phyloP scores from a whole-genome alignment of 2,888 invertebrate species.

The Megaustenia siamemsis region DNA sequence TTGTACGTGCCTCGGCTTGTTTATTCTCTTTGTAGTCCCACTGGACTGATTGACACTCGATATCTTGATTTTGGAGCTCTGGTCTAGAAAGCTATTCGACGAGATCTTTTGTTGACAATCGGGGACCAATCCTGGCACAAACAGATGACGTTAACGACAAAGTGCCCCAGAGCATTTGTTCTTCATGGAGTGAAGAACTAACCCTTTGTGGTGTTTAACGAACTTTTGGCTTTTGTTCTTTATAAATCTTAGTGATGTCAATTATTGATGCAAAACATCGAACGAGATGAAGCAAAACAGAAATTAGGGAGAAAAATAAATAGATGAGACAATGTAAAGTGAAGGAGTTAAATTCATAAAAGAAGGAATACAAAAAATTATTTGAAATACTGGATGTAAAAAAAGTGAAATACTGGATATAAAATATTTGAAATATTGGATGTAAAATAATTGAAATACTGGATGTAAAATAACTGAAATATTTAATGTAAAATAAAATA shows the following conservation, averaged over 20 bases:
- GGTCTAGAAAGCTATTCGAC: neutral
- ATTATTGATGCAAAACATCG: too few relatives aligned
- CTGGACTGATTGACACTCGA: neutral
- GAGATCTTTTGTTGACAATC: neutral
- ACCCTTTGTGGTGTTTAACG: too few relatives aligned
- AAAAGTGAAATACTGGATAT: conserved; percentile 48
- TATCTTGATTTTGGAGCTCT: neutral
- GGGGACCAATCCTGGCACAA: too few relatives aligned
- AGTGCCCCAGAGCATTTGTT: too few relatives aligned
- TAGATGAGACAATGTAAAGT: neutral
- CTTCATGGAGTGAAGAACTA: too few relatives aligned
- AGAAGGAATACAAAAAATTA: conserved; percentile 32
- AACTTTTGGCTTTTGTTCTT: too few relatives aligned
- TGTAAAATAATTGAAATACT: too few relatives aligned
- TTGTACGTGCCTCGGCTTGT: neutral
- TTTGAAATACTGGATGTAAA: too few relatives aligned
- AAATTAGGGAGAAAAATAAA: neutral
- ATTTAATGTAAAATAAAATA: neutral
- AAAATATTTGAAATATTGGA: conserved; percentile 5
- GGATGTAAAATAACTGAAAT: too few relatives aligned
- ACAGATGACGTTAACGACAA: too few relatives aligned
- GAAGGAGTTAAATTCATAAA: neutral
- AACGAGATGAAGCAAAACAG: neutral
- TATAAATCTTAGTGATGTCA: too few relatives aligned
- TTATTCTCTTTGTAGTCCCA: neutral